Conservation (phyloP, 1,140 invertebrate species). For the Thaumetopoea pityocampa region DNA sequence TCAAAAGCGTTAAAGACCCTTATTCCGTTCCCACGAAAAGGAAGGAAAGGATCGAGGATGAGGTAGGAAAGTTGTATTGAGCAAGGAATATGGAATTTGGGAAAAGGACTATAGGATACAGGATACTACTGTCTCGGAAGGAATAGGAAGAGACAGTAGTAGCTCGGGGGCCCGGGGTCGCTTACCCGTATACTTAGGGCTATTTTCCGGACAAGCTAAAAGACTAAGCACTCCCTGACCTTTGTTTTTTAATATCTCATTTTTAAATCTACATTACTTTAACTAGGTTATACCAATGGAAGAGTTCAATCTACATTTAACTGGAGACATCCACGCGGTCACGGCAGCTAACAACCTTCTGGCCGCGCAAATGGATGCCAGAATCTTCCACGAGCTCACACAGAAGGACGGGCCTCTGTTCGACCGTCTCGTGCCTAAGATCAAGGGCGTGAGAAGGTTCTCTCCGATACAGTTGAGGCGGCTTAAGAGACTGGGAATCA, state of each 20-base stretch:
- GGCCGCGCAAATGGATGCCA: constrained; percentile 94
- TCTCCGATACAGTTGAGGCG: constrained; percentile 89
- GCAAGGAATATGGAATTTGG: too few relatives aligned
- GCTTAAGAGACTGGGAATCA: constrained; percentile 89
- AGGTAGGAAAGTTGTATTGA: too few relatives aligned
- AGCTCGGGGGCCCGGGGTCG: too few relatives aligned
- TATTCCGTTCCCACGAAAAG: too few relatives aligned
- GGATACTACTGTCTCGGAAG: too few relatives aligned
- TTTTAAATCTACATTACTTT: neutral
- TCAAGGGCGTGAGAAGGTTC: constrained; percentile 85
- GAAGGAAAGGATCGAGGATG: too few relatives aligned
- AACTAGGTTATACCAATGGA: constrained; percentile 98
- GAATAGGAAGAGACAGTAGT: too few relatives aligned
- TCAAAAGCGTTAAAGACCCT: too few relatives aligned
- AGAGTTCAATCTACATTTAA: constrained; percentile 99
- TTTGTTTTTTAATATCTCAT: neutral
- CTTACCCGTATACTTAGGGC: too few relatives aligned
- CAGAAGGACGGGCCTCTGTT: constrained; percentile 93
- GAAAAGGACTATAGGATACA: too few relatives aligned
- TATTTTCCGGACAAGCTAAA: too few relatives aligned
- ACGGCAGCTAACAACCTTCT: constrained; percentile 98
- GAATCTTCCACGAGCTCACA: constrained; percentile 96
- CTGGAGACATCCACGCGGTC: constrained; percentile 99
- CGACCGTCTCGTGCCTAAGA: constrained; percentile 84
- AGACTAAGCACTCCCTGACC: too few relatives aligned